Evolutionary conservation across 2,888 invertebrate species (phyloP).

Genomic region (Erynnis tages): DNA sequence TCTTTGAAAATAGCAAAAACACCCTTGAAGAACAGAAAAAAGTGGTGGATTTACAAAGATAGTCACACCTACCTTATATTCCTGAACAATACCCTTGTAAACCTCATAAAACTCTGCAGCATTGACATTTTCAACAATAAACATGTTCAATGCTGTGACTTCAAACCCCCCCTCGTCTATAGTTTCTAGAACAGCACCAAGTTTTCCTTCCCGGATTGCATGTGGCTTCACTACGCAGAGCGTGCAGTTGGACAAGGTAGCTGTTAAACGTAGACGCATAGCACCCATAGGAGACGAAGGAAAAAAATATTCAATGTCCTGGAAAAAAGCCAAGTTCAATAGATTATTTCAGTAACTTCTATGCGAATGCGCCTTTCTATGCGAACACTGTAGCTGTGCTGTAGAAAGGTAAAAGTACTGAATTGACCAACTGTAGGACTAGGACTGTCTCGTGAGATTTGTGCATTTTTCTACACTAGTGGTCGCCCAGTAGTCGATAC

Average conservation of each 20-base stretch:
- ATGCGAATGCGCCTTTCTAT: not conserved
- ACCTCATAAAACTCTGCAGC: constrained; percentile 96
- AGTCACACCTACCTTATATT: constrained; percentile 81
- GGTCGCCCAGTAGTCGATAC: too few relatives aligned
- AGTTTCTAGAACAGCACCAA: constrained; percentile 84
- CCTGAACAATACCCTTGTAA: constrained; percentile 93
- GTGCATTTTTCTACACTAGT: too few relatives aligned
- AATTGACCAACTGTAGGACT: too few relatives aligned
- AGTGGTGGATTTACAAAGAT: too few relatives aligned
- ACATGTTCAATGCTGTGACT: constrained; percentile 90
- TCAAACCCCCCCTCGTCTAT: constrained; percentile 89
- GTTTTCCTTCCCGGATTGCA: constrained; percentile 87
- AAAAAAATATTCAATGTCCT: constrained; percentile 85
- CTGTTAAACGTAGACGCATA: constrained; percentile 72
- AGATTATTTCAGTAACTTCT: not conserved
- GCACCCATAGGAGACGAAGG: constrained; percentile 61
- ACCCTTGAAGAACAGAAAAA: too few relatives aligned
- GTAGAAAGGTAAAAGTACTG: too few relatives aligned
- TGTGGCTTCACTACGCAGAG: constrained; percentile 95
- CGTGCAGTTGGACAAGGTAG: constrained; percentile 85
- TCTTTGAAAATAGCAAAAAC: too few relatives aligned
- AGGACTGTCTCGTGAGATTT: too few relatives aligned
- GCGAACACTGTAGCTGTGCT: too few relatives aligned
- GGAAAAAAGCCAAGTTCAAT: constrained; percentile 26
- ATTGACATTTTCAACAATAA: constrained; percentile 88